Percentiles rank a stretch among this genome's conserved stretches.
Evolutionary conservation across 2,888 invertebrate species (phyloP).

Genomic region (Drosophila picticornis): DNA sequence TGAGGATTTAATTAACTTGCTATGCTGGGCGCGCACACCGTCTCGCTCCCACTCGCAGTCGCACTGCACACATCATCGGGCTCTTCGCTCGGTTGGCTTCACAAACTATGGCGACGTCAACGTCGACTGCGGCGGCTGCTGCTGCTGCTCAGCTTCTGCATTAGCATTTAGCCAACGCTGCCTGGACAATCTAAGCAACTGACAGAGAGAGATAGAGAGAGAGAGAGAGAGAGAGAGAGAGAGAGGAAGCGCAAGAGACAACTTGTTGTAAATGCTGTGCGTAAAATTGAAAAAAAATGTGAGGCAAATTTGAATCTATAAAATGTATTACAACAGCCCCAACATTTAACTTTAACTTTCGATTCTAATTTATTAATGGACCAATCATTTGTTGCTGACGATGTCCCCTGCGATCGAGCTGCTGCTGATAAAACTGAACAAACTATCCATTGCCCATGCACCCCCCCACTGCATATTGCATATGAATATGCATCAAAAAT

Average conservation of each 20-base stretch:
- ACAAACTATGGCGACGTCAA: slow-evolving; percentile 57
- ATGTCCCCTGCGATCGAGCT: neutral
- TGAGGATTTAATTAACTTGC: slow-evolving; percentile 83
- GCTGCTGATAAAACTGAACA: neutral
- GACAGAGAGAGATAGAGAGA: slow-evolving; percentile 10
- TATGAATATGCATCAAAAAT: slow-evolving; percentile 7
- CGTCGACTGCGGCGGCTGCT: slow-evolving; percentile 24
- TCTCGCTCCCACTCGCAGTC: slow-evolving; percentile 60
- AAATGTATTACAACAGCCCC: slow-evolving; percentile 7
- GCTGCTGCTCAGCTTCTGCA: slow-evolving; percentile 7
- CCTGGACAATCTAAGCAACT: slow-evolving; percentile 13
- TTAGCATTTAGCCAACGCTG: slow-evolving; percentile 3
- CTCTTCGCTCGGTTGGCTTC: slow-evolving; percentile 27
- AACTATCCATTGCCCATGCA: neutral
- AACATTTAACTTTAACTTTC: slow-evolving; percentile 7
- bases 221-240: slow-evolving; percentile 6
- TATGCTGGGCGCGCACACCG: slow-evolving; percentile 53
- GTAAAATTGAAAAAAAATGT: slow-evolving; percentile 48
- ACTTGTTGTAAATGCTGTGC: slow-evolving; percentile 58
- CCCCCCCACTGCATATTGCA: neutral
- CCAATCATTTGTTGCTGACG: neutral
- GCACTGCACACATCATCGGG: slow-evolving; percentile 21
- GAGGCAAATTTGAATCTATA: slow-evolving; percentile 34
- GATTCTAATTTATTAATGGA: slow-evolving; percentile 1
- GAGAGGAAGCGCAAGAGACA: slow-evolving; percentile 15